phyloP scores from a whole-genome alignment of 2,113 vertebrate genomes.

The Setophaga coronata region DNA sequence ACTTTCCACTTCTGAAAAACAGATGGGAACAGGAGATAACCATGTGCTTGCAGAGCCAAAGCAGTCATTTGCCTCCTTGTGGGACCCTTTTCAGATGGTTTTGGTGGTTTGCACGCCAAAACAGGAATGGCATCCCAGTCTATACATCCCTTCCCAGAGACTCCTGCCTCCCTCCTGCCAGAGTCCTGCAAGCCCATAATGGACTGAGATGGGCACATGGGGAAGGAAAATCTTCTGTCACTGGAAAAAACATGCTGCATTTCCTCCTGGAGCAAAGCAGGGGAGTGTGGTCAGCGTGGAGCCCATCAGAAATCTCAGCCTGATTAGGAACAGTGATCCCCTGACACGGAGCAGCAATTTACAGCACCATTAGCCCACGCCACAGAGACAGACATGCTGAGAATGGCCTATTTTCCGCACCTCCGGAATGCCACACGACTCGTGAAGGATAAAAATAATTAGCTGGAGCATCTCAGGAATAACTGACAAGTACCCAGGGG shows the following conservation, averaged over 20 bases:
- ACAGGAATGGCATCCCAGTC: not conserved
- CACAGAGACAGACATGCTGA: not conserved
- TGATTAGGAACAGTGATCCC: not conserved
- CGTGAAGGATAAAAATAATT: slow-evolving; percentile 44
- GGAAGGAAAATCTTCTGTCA: not conserved
- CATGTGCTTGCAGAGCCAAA: not conserved
- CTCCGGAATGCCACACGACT: not conserved
- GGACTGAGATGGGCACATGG: not conserved
- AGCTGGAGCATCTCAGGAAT: not conserved
- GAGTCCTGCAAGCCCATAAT: not conserved
- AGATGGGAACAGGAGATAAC: not conserved
- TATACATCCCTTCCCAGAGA: not conserved
- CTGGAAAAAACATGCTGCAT: not conserved
- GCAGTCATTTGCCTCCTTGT: rapidly evolving
- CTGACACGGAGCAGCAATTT: slow-evolving; percentile 1
- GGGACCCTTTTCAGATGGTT: not conserved
- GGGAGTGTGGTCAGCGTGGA: rapidly evolving
- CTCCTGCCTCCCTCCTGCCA: not conserved
- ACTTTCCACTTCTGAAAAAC: not conserved
- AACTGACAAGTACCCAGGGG: slow-evolving; percentile 1
- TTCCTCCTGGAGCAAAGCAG: not conserved
- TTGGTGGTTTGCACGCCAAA: not conserved
- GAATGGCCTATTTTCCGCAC: not conserved
- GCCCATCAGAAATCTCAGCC: not conserved
- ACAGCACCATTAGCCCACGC: not conserved